Evolutionary conservation across 2,113 vertebrate genomes (phyloP).

Genomic region (Alosa alosa): DNA sequence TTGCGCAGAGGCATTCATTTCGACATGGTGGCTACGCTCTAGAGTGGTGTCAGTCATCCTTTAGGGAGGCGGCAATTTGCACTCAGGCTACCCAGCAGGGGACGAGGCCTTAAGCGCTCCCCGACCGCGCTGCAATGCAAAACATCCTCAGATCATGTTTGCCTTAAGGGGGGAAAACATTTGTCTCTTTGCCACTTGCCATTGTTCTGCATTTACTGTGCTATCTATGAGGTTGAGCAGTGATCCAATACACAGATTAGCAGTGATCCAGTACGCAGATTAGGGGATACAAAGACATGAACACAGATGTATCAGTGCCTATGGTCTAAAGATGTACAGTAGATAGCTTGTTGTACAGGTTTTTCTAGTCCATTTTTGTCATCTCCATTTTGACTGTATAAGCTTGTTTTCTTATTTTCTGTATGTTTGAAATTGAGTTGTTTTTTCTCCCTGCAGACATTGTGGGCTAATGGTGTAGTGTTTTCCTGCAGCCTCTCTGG

Average conservation of each 20-base stretch:
- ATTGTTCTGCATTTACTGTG: constrained; percentile 5
- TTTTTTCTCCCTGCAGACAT: background rate
- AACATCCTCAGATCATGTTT: constrained; percentile 42
- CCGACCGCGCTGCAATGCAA: constrained; percentile 47
- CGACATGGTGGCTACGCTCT: background rate
- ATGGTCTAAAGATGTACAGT: background rate
- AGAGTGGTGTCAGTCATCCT: background rate
- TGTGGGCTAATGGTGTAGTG: constrained; percentile 53
- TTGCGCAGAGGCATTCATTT: background rate
- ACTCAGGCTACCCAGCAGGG: constrained; percentile 44
- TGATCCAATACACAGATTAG: background rate
- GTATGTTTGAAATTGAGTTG: background rate
- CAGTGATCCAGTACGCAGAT: background rate
- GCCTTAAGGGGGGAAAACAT: constrained; percentile 44
- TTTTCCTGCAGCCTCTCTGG: constrained; percentile 43
- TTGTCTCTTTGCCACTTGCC: background rate
- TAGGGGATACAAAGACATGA: background rate
- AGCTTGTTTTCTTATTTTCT: background rate
- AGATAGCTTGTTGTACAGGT: background rate
- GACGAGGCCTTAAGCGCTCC: constrained; percentile 54
- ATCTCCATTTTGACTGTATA: constrained; percentile 23
- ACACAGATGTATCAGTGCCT: background rate
- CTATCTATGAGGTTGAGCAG: background rate
- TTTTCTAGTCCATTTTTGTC: constrained; percentile 23
- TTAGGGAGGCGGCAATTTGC: background rate